Percentiles rank a stretch among this genome's conserved stretches.
These are phyloP conservation scores for Malurus splendens DNA, from an alignment of 2,797 vertebrate species.

Conservation along the genomic window DNA sequence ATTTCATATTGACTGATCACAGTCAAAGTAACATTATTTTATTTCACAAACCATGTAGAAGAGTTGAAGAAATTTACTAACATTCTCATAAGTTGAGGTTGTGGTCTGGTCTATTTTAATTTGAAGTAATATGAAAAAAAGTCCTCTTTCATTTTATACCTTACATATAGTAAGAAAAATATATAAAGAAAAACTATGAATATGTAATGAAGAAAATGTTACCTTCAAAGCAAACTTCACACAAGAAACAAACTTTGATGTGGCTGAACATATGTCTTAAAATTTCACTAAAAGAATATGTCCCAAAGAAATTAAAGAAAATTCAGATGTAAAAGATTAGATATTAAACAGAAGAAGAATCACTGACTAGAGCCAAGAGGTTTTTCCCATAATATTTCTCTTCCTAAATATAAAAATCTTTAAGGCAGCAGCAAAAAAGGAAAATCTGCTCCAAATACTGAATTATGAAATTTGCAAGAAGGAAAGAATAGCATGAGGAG, in stretches of 20 bases:
- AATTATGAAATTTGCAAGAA: background rate
- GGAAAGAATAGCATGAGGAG: too few relatives aligned
- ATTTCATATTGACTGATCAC: background rate
- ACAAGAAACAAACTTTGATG: background rate
- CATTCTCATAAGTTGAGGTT: rapidly evolving
- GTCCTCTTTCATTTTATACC: background rate
- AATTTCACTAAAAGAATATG: background rate
- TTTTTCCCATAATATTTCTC: background rate
- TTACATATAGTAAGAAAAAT: background rate
- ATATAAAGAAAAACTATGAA: background rate
- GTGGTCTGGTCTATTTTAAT: background rate
- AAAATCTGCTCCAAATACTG: background rate
- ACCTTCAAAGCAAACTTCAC: background rate
- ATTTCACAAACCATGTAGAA: background rate
- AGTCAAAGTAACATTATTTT: background rate
- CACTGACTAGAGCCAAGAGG: background rate
- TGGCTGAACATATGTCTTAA: background rate
- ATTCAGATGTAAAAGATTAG: background rate
- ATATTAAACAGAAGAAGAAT: background rate
- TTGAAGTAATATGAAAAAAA: background rate
- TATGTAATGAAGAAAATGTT: background rate
- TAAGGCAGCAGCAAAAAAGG: background rate
- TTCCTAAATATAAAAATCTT: background rate
- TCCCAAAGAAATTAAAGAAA: background rate
- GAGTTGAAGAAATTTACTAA: background rate